Evolutionary conservation across 2,888 invertebrate species (phyloP), one percentile per base, ranked within the genome.

Genomic region (Mamestra brassicae): DNA sequence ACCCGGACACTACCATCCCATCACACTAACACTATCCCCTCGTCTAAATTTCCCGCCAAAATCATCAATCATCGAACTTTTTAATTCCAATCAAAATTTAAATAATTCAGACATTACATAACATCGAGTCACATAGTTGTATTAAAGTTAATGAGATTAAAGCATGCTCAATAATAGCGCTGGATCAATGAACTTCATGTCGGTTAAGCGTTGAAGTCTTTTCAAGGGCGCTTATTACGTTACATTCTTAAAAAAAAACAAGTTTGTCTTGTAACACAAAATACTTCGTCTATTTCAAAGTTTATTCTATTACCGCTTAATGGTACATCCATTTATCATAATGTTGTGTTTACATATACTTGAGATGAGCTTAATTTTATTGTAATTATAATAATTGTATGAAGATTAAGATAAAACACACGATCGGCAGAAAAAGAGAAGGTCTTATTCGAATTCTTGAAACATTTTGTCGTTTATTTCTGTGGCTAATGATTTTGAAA

Each of bases 181-280:
- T 89, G 87, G 94, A 91, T 93, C 95, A 94, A 90, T 93, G 94
- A 94, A 93, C 94, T 90, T 90, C 85, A 90, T 88, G 91, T 92
- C 90, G 91, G 91, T 91, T 89, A 92, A 92, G 94, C 95, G 95
- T 95, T 95, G 95, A 95, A 94, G 94, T 95, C 94, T 95, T 95
- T 95, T 95, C 95, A 95, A 95, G 95, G 95, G 94, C 95, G 94
- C 92, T 92, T 92, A 91, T 92, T 92, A 90, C 90, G 89, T 89
- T 89, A 91, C 89, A 87, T 87, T 89, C 86, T 85, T 89, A 92
- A 92, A 93, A 79, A 91, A 80, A 91, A 89, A 89, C 85, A 76
- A 85, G 85, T 86, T 84, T 78, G 81, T 83, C 76, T 86, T 84
- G 75, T 74, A 74, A 83, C 71, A 83, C 73, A 65, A 73, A 87